phyloP scores from a whole-genome alignment of 2,888 invertebrate genomes.

The Napeogenes inachia region DNA sequence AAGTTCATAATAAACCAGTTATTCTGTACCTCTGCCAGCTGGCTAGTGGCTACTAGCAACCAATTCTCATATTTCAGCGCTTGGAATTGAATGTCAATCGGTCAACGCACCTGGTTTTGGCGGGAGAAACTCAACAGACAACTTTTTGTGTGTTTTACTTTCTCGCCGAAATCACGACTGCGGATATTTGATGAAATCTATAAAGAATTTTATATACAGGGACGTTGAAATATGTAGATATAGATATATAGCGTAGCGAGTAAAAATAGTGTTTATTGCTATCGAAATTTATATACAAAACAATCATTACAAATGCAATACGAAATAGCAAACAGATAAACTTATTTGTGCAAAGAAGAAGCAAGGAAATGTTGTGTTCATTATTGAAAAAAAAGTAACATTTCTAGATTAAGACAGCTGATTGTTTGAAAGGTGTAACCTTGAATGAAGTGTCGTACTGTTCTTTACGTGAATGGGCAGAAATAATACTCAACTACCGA shows the following conservation, averaged over 20 bases:
- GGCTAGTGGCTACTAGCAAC: slow-evolving; percentile 20
- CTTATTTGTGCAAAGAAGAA: no score
- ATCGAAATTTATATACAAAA: no score
- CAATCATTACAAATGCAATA: neutral
- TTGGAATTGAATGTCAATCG: slow-evolving; percentile 66
- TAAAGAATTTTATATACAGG: no score
- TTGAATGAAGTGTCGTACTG: slow-evolving; percentile 48
- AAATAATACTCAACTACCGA: slow-evolving; percentile 13
- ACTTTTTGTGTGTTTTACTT: slow-evolving; percentile 75
- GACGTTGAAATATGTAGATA: no score
- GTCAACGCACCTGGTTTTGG: slow-evolving; percentile 71
- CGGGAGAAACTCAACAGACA: slow-evolving; percentile 70
- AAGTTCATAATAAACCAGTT: slow-evolving; percentile 24
- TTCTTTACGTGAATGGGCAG: slow-evolving; percentile 54
- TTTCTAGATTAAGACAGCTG: slow-evolving; percentile 28
- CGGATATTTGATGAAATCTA: slow-evolving; percentile 18
- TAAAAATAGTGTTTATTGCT: no score
- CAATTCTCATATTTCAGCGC: slow-evolving; percentile 24
- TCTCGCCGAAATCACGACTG: slow-evolving; percentile 47
- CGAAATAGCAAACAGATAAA: slow-evolving; percentile 4
- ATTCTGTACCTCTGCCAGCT: slow-evolving; percentile 19
- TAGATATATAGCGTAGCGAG: no score
- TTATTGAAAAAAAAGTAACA: slow-evolving; percentile 1
- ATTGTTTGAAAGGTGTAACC: slow-evolving; percentile 60
- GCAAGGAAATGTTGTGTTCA: no score